Evolutionary conservation across 1,140 invertebrate genomes (phyloP).

Genomic region (Ceratitis capitata): DNA sequence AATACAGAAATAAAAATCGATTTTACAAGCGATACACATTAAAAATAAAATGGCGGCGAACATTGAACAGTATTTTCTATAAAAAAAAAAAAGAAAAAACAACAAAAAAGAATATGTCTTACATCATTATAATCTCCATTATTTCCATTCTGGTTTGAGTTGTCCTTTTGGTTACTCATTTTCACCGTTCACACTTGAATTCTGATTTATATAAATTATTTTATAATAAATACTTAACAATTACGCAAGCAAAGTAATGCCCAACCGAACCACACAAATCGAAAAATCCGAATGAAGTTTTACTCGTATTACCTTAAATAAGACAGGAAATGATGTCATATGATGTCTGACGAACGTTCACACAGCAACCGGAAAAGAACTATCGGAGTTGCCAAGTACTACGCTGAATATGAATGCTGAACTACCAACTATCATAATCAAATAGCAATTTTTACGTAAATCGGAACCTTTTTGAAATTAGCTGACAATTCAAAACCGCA

Average conservation of each 20-base stretch:
- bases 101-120: constrained; percentile 48
- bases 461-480: no score
- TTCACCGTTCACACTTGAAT: constrained; percentile 51
- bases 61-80: no score
- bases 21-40: constrained; percentile 43
- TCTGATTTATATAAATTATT: constrained; percentile 26
- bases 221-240: background rate
- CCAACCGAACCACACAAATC: background rate
- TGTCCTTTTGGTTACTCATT: constrained; percentile 55
- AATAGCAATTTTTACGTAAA: no score
- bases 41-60: constrained; percentile 60
- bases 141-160: constrained; percentile 56
- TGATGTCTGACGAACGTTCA: no score
- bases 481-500: no score
- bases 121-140: constrained; percentile 62
- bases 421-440: no score
- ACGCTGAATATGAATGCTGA: no score
- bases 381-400: no score
- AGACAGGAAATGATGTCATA: no score
- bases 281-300: constrained; percentile 11
- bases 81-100: background rate
- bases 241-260: background rate
- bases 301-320: background rate
- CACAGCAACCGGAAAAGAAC: no score
- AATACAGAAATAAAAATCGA: constrained; percentile 41